Conservation (phyloP, 2,797 vertebrate genomes). For the Sebastes steindachneri region DNA sequence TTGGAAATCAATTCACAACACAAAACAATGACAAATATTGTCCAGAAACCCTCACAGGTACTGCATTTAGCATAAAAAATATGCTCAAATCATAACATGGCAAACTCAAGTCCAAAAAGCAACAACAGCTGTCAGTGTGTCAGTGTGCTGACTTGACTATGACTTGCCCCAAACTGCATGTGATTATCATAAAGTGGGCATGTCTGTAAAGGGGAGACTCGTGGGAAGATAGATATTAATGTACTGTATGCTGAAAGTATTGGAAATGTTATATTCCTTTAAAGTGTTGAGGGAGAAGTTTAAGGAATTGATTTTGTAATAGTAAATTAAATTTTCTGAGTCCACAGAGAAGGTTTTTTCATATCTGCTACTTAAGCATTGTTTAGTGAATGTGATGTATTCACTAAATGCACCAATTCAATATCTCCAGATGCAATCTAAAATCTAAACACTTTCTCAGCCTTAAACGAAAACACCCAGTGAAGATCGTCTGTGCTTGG, state of each 20-base stretch:
- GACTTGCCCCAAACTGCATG: no score
- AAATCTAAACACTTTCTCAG: conserved; percentile 25
- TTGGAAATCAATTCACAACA: no score
- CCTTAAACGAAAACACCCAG: conserved; percentile 1
- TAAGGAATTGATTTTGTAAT: conserved; percentile 25
- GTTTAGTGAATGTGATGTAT: neutral
- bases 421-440: conserved; percentile 22
- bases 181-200: no score
- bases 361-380: conserved; percentile 6
- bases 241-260: neutral
- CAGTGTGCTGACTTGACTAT: no score
- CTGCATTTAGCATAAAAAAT: no score
- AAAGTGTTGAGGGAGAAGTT: conserved; percentile 21
- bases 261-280: conserved; percentile 4
- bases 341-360: conserved; percentile 16
- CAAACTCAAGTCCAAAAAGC: no score
- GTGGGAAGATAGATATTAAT: neutral
- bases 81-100: no score
- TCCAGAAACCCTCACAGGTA: no score
- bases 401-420: neutral
- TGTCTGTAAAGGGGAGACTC: no score
- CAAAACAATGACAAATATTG: no score
- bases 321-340: no score
- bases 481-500: neutral
- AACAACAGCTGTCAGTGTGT: no score